These are phyloP conservation scores for Leptinotarsa juncta DNA, from an alignment of 2,888 invertebrate genomes.

Conservation along the genomic window DNA sequence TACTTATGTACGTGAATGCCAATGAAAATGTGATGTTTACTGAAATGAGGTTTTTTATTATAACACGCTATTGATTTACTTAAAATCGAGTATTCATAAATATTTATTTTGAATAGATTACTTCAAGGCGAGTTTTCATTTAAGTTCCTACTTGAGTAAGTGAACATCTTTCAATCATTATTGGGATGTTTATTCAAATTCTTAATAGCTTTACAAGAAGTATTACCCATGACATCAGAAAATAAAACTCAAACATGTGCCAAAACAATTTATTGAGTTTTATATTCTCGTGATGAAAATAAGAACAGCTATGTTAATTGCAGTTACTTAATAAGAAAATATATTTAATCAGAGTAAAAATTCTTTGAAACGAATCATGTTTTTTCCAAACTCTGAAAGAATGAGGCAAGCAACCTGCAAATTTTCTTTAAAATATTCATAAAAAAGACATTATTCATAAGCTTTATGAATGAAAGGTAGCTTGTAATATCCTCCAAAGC, in stretches of 20 bases:
- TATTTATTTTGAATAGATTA: conserved; percentile 1
- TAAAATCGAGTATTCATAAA: neutral
- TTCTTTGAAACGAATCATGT: too few species aligned
- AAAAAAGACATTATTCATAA: too few species aligned
- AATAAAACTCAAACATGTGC: neutral
- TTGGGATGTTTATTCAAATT: neutral
- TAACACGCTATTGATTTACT: neutral
- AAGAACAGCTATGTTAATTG: neutral
- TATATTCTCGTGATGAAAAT: neutral
- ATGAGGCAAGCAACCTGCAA: too few species aligned
- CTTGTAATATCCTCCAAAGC: too few species aligned
- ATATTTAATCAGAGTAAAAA: too few species aligned
- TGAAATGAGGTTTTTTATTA: neutral
- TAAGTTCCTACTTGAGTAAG: neutral
- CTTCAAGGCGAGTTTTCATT: neutral
- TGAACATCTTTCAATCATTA: neutral
- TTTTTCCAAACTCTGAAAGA: too few species aligned
- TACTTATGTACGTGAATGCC: too few species aligned
- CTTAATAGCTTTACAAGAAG: neutral
- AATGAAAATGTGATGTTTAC: too few species aligned
- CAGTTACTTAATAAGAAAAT: too few species aligned
- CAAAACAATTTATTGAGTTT: neutral
- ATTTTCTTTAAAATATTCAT: too few species aligned
- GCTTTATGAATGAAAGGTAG: too few species aligned
- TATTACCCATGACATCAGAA: neutral